Conservation (phyloP, 1,140 invertebrate species). For the Brachionus rotundiformis region DNA sequence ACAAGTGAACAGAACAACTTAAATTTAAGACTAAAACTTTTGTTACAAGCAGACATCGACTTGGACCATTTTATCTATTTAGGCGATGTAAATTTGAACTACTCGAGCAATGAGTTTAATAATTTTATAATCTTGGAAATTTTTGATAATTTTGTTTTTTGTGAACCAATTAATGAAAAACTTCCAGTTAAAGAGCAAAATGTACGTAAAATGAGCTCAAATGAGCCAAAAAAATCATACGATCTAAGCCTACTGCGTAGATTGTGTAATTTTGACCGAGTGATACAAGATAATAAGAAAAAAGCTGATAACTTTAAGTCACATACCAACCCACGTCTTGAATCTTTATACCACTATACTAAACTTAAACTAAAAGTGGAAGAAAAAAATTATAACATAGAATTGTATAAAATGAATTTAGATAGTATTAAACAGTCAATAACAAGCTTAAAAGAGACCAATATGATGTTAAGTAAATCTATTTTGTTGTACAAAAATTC, state of each 20-base stretch:
- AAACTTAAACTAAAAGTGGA: background rate
- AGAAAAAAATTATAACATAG: background rate
- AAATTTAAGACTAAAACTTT: constrained; percentile 8
- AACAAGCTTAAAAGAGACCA: background rate
- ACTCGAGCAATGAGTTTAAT: background rate
- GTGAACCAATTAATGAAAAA: background rate
- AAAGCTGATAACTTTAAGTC: background rate
- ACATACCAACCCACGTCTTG: background rate
- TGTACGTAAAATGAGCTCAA: background rate
- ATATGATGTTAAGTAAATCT: background rate
- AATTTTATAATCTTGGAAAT: constrained; percentile 18
- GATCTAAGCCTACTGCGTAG: constrained; percentile 14
- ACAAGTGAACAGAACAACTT: background rate
- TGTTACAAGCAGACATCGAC: background rate
- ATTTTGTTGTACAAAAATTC: background rate
- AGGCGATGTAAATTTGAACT: constrained; percentile 22
- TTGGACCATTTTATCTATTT: background rate
- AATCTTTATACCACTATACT: background rate
- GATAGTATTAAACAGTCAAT: background rate
- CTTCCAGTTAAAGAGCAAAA: background rate
- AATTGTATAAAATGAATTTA: background rate
- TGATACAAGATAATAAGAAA: constrained; percentile 16
- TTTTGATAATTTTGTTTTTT: constrained; percentile 22
- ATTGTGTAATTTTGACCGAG: constrained; percentile 22
- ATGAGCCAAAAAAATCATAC: constrained; percentile 34